phyloP scores from a whole-genome alignment of 2,888 invertebrate species.

The Tenthredo distinguenda region DNA sequence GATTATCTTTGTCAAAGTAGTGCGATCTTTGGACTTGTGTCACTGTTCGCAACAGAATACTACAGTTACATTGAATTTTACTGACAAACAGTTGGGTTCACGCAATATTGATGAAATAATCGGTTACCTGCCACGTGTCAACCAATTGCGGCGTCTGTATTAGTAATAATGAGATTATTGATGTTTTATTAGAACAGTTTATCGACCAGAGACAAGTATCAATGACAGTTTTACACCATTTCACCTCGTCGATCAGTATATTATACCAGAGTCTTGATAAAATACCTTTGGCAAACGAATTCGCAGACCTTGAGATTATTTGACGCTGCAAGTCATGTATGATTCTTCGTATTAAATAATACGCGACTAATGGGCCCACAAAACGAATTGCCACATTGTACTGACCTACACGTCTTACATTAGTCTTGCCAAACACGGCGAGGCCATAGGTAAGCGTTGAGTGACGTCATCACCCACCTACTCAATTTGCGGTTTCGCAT shows the following conservation, averaged over 20 bases:
- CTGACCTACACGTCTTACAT: conserved; percentile 59
- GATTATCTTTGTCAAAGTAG: background rate
- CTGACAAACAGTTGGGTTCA: background rate
- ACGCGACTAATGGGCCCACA: conserved; percentile 55
- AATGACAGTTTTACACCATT: too few relatives aligned
- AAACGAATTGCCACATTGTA: conserved; percentile 58
- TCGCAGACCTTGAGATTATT: background rate
- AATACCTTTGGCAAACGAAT: background rate
- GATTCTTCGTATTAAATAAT: conserved; percentile 14
- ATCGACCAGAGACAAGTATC: background rate
- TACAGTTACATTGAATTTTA: background rate
- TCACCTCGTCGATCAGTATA: too few relatives aligned
- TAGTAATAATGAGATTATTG: conserved; percentile 2
- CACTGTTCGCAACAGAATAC: background rate
- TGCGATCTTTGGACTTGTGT: background rate
- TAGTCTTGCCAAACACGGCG: conserved; percentile 63
- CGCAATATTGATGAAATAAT: background rate
- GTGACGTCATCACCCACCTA: conserved; percentile 61
- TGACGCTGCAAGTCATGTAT: background rate
- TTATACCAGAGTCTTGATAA: too few relatives aligned
- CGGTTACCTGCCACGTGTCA: background rate
- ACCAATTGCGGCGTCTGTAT: background rate
- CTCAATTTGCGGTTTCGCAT: conserved; percentile 53
- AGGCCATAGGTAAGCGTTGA: conserved; percentile 58
- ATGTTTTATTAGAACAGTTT: background rate